phyloP scores from a whole-genome alignment of 1,140 invertebrate genomes.

The Drosophila punjabiensis region DNA sequence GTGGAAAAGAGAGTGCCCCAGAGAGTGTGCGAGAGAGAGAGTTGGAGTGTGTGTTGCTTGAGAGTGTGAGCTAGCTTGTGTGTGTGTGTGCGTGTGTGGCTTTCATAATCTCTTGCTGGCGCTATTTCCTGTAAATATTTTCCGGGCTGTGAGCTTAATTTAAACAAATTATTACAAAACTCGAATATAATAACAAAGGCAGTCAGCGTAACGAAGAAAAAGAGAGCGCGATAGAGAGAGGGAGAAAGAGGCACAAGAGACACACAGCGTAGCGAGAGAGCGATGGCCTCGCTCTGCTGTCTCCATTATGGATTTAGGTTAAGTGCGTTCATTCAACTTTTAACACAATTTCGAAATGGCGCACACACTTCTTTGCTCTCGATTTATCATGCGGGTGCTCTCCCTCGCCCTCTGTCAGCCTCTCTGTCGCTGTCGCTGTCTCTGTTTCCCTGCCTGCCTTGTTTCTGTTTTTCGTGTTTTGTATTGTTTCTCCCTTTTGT shows the following conservation, averaged over 20 bases:
- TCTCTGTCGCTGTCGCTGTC: not conserved
- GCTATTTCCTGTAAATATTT: conserved; percentile 75
- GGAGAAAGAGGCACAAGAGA: not conserved
- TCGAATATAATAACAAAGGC: conserved; percentile 62
- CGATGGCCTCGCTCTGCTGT: conserved; percentile 48
- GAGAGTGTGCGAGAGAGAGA: conserved; percentile 49
- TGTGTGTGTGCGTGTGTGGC: conserved; percentile 26
- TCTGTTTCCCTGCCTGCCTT: not conserved
- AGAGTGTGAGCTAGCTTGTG: not conserved
- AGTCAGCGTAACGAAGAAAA: conserved; percentile 17
- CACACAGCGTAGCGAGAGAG: not conserved
- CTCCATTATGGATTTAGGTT: conserved; percentile 79
- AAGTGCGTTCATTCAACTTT: conserved; percentile 85
- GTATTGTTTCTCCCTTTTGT: conserved; percentile 4
- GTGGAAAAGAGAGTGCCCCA: conserved; percentile 36
- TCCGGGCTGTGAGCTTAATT: conserved; percentile 70
- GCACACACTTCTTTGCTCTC: conserved; percentile 62
- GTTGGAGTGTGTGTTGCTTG: conserved; percentile 17
- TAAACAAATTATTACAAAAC: conserved; percentile 83
- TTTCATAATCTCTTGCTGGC: conserved; percentile 68
- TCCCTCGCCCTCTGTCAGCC: not conserved
- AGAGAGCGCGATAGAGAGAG: conserved; percentile 4
- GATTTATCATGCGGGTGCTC: conserved; percentile 76
- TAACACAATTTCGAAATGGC: conserved; percentile 84
- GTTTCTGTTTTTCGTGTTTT: not conserved